phyloP scores from a whole-genome alignment of 2,888 invertebrate genomes.

The Clostera curtula region DNA sequence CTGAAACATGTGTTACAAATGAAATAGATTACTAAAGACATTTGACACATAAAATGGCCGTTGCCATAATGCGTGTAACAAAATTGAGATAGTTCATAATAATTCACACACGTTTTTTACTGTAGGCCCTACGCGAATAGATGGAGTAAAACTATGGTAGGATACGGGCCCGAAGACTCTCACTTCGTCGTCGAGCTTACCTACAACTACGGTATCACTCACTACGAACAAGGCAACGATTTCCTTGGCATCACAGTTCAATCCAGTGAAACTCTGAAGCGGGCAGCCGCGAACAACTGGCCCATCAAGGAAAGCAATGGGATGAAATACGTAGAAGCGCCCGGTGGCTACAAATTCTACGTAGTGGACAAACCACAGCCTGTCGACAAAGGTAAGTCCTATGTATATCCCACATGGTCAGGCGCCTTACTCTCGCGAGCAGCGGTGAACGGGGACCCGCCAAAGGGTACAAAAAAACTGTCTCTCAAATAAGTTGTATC shows the following conservation, averaged over 20 bases:
- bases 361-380: slow-evolving; percentile 84
- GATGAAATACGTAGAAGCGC: slow-evolving; percentile 82
- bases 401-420: too few species aligned
- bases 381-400: slow-evolving; percentile 74
- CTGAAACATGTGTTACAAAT: too few species aligned
- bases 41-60: too few species aligned
- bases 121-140: slow-evolving; percentile 95
- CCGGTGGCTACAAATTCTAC: slow-evolving; percentile 93
- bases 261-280: slow-evolving; percentile 83
- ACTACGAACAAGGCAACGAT: slow-evolving; percentile 94
- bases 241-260: slow-evolving; percentile 89
- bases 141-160: slow-evolving; percentile 99
- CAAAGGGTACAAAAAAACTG: too few species aligned
- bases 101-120: too few species aligned
- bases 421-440: too few species aligned
- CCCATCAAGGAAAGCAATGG: slow-evolving; percentile 79
- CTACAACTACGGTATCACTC: slow-evolving; percentile 95
- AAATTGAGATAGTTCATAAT: too few species aligned
- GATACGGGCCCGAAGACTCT: slow-evolving; percentile 95
- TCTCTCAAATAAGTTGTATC: too few species aligned
- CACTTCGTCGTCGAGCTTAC: slow-evolving; percentile 98
- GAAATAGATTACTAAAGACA: too few species aligned
- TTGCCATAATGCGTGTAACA: too few species aligned
- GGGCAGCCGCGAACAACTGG: slow-evolving; percentile 83
- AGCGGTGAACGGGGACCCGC: too few species aligned